Evolutionary conservation across 2,113 vertebrate genomes (phyloP).

Genomic region (Poeciliopsis turrubarensis): DNA sequence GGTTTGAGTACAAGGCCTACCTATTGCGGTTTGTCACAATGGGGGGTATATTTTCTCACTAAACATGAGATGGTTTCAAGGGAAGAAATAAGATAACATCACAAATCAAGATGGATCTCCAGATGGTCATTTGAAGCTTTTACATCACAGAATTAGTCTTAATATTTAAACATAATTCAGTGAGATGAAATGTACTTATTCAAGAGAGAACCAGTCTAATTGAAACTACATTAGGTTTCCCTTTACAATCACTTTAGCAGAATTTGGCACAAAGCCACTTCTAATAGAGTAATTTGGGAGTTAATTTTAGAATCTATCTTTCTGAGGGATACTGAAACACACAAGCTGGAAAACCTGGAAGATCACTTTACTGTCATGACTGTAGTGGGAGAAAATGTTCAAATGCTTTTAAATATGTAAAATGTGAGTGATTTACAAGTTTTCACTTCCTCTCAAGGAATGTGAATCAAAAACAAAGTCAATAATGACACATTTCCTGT

Average conservation of each 20-base stretch:
- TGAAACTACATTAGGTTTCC: not conserved
- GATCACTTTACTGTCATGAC: not conserved
- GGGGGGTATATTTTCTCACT: constrained; percentile 22
- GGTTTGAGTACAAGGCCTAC: constrained; percentile 56
- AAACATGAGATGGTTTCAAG: constrained; percentile 42
- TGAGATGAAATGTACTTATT: not conserved
- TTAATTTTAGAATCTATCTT: not conserved
- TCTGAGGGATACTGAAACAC: not conserved
- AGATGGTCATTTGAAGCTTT: constrained; percentile 10
- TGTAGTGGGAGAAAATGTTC: not conserved
- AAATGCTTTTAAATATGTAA: not conserved
- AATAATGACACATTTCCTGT: not conserved
- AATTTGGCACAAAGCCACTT: not conserved
- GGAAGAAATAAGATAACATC: constrained; percentile 11
- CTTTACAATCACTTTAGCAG: not conserved
- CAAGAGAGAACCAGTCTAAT: not conserved
- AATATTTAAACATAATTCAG: too few species aligned
- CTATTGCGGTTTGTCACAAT: constrained; percentile 26
- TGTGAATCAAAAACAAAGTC: not conserved
- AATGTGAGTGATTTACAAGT: not conserved
- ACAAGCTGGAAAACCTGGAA: not conserved
- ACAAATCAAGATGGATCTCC: constrained; percentile 27
- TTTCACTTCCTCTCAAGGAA: not conserved
- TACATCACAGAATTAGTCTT: constrained; percentile 15
- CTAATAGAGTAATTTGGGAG: not conserved